Evolutionary conservation across 2,113 vertebrate species (phyloP).

Genomic region (Chloropsis hardwickii): DNA sequence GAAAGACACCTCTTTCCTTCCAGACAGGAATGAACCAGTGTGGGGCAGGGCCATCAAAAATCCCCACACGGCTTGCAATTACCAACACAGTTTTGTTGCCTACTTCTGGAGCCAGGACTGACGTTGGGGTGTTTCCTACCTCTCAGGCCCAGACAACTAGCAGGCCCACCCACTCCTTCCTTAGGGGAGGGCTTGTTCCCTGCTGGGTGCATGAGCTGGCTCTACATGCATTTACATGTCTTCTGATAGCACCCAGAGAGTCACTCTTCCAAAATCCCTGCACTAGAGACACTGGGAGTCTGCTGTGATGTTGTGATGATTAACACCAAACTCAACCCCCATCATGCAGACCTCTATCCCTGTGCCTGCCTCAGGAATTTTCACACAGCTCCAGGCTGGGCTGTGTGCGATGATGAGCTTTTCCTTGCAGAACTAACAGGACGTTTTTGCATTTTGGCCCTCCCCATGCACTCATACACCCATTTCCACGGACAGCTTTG

Average conservation of each 20-base stretch:
- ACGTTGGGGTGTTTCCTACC: background rate
- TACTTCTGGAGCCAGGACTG: background rate
- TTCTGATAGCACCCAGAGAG: background rate
- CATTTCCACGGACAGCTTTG: background rate
- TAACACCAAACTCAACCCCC: background rate
- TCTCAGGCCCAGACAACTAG: slow-evolving; percentile 39
- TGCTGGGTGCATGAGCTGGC: slow-evolving; percentile 38
- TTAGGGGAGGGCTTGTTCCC: slow-evolving; percentile 37
- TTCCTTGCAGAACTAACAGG: background rate
- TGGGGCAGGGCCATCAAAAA: background rate
- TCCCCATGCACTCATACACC: background rate
- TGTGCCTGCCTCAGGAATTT: background rate
- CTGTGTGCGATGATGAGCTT: background rate
- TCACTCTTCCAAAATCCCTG: background rate
- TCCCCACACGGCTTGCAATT: background rate
- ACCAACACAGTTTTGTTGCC: background rate
- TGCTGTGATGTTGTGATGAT: background rate
- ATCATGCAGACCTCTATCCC: background rate
- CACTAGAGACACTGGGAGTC: background rate
- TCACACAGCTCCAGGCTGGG: background rate
- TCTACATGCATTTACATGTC: slow-evolving; percentile 47
- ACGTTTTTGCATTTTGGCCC: fast-evolving
- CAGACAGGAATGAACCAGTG: background rate
- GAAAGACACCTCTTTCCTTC: background rate
- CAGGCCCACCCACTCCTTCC: slow-evolving; percentile 33